Base-by-base conservation (phyloP, 2,113 vertebrate species). In the Rissa tridactyla region DNA sequence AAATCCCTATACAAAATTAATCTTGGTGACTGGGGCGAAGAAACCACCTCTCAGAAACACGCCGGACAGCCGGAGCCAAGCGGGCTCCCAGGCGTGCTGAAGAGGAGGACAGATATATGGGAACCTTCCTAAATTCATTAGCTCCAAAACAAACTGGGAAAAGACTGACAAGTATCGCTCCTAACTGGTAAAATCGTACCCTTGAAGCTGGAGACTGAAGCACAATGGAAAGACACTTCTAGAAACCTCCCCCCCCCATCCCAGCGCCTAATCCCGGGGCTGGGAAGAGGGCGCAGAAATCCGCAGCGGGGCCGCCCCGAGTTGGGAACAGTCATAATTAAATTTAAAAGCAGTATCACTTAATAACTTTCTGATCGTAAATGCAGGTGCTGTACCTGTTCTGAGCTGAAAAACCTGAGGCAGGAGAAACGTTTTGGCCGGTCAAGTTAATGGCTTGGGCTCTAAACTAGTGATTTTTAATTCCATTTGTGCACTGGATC, bases 361-460 rank as follows among this genome's bases (percentile, higher is more conserved):
- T 86, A 81, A 73, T 87, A 88, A 85, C 68, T 32, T 77, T 38
- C 77, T 71, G 71, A 92, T 95, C 8, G 17, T 40, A 72, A 94
- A 70, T 44, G 73, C 95, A 94, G 94, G 92, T 84, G 92, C 68
- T 78, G 83, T 86, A 88, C 69, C 88, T 95, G 66, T 12, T 42
- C 27, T 61, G 55, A 84, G 92, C 58, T 46, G 60, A 22, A 79
- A 93, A 83, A 86, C 54, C 75, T n/a, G 68, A 93, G 36, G 71
- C 79, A 86, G 75, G 68, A 82, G 55, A 69, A 90, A 65, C 4
- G 8, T 10, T 90, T n/a, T 32, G 78, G 81, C 72, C 14, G 2
- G 68, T 51, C 62, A 40, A 34, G 42, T 89, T 95, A 84, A 90
- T 22, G 69, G 75, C 75, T 82, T 2, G 0, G 66, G 51, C 86